Evolutionary conservation across 2,888 invertebrate species (phyloP).

Genomic region (Drosophila monieri): DNA sequence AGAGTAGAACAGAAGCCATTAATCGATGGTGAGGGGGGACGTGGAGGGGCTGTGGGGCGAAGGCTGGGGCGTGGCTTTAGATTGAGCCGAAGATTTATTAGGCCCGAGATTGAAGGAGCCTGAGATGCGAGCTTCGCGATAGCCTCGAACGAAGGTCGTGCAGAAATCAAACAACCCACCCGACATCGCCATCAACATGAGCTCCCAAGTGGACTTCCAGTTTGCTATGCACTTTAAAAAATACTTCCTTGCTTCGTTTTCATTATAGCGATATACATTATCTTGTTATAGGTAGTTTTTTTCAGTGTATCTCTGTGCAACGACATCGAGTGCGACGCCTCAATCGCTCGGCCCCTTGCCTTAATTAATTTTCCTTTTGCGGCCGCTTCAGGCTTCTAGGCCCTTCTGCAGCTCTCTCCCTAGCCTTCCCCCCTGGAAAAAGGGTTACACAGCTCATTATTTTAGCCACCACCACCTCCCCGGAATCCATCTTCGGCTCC

Average conservation of each 20-base stretch:
- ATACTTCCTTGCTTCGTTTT: neutral
- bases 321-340: slow-evolving; percentile 32
- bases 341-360: slow-evolving; percentile 59
- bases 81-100: slow-evolving; percentile 67
- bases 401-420: neutral
- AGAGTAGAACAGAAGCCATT: slow-evolving; percentile 53
- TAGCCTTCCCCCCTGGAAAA: slow-evolving; percentile 39
- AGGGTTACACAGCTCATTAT: slow-evolving; percentile 76
- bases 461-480: slow-evolving; percentile 45
- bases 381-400: slow-evolving; percentile 38
- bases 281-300: neutral
- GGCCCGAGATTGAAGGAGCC: slow-evolving; percentile 45
- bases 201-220: slow-evolving; percentile 9
- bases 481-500: slow-evolving; percentile 19
- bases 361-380: slow-evolving; percentile 71
- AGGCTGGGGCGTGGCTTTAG: slow-evolving; percentile 54
- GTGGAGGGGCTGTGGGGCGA: neutral
- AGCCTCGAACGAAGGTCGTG: slow-evolving; percentile 58
- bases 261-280: too few relatives aligned
- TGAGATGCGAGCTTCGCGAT: slow-evolving; percentile 16
- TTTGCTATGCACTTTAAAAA: neutral
- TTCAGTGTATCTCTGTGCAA: slow-evolving; percentile 11
- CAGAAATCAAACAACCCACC: slow-evolving; percentile 64
- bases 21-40: neutral
- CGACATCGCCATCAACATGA: slow-evolving; percentile 51